Evolutionary conservation across 2,113 vertebrate genomes (phyloP), one percentile per base, ranked within the genome.

Genomic region (Esox niger): DNA sequence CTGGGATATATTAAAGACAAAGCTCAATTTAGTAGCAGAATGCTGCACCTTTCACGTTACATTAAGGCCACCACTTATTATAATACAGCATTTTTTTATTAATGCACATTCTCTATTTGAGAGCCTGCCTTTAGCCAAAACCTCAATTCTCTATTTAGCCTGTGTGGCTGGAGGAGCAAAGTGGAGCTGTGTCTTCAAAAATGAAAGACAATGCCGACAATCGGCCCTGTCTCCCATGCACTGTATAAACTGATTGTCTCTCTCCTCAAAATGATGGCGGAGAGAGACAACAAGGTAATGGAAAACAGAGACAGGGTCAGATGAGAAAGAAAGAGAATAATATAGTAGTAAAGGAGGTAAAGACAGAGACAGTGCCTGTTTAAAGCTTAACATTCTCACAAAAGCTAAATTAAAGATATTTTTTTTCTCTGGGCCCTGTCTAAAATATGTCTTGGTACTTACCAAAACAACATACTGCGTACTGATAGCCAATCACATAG

Each of bases 241-340:
- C 47, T 71, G 71, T 76, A 68, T 64, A 61, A 69, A 79, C 74
- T 62, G 63, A 82, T 76, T 75, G 77, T 72, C 13, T 43, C 38
- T 17, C 13, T 17, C 13, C 38, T 43, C 15, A 43, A 43, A 15
- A 17, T 43, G 38, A 17, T 43, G 32, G 32, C 11, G 11, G 35
- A 38, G 35, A 38, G 35, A 38, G 35, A 38, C 5, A 38, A 11
- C 5, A 11, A 38, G 35, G 11, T 5, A 38, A 11, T 6, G 35
- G 11, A 11, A 38, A 11, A 38, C 5, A 38, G 35, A 38, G 35
- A 38, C 35, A n/a, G n/a, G 11, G 35, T 6, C 35, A 46, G 43
- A 46, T 2, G 17, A 49, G 47, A 9, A 6, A 6, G 47, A 20
- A 2, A 13, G 47, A 20, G 17, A 6, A 49, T 13, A 8, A n/a